Percentiles rank a stretch among this genome's conserved stretches.
phyloP scores from a whole-genome alignment of 37 sponge, comb jelly and placozoan species.

The Bolinopsis microptera region DNA sequence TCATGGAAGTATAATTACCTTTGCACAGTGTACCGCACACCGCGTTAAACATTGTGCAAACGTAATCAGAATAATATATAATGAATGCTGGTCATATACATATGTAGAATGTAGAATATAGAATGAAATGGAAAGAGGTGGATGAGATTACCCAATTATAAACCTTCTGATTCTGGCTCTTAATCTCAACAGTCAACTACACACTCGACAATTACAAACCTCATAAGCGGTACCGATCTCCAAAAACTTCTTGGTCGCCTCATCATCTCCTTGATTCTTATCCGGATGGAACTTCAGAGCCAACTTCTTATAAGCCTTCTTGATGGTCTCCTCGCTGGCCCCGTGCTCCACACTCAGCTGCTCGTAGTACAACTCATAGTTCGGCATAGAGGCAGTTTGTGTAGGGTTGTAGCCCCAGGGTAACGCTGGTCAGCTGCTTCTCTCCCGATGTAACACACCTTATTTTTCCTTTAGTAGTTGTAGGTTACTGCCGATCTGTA shows the following conservation, averaged over 20 bases:
- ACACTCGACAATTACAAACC: constrained; percentile 12
- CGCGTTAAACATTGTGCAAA: too few relatives aligned
- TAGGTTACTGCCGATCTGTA: background rate
- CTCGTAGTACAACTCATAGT: constrained; percentile 62
- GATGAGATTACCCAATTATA: too few relatives aligned
- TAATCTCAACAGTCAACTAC: too few relatives aligned
- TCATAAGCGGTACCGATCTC: constrained; percentile 58
- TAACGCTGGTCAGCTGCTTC: background rate
- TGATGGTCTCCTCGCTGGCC: constrained; percentile 24
- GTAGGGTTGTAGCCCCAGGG: background rate
- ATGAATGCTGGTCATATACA: too few relatives aligned
- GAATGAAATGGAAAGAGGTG: too few relatives aligned
- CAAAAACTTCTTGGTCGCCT: constrained; percentile 35
- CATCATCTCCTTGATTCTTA: constrained; percentile 39
- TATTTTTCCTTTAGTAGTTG: background rate
- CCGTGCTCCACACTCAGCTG: constrained; percentile 4
- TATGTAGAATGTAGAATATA: too few relatives aligned
- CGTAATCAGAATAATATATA: too few relatives aligned
- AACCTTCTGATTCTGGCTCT: too few relatives aligned
- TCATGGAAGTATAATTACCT: too few relatives aligned
- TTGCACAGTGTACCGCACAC: too few relatives aligned
- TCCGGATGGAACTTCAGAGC: constrained; percentile 59
- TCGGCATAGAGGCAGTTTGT: background rate
- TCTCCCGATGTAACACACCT: background rate
- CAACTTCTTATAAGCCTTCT: constrained; percentile 54